These are phyloP conservation scores for Halichoerus grypus DNA, from an alignment of 2,113 vertebrate species.

Conservation along the genomic window DNA sequence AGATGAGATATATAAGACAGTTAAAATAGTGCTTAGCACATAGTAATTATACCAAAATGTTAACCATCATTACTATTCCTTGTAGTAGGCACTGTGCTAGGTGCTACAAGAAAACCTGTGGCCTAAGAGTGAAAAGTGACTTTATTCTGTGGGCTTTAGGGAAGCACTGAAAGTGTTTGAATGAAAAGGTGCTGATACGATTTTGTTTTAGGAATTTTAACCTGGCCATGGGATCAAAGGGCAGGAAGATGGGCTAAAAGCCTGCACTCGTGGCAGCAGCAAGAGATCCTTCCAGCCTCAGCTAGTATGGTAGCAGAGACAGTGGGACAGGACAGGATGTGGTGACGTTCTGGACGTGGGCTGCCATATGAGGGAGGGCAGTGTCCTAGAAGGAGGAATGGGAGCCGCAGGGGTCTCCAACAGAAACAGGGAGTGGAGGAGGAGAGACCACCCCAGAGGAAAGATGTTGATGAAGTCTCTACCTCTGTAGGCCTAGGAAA, in stretches of 20 bases:
- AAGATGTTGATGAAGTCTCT: neutral
- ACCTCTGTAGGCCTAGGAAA: neutral
- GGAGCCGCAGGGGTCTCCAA: neutral
- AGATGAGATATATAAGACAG: neutral
- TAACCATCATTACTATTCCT: neutral
- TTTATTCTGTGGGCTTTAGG: neutral
- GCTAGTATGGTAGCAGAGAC: fast-evolving
- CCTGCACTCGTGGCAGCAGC: fast-evolving
- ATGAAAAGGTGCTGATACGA: neutral
- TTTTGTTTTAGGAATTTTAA: neutral
- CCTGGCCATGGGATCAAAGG: neutral
- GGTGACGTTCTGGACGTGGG: neutral
- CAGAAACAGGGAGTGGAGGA: neutral
- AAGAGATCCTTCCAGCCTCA: neutral
- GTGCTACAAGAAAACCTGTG: too few species aligned
- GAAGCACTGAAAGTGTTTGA: neutral
- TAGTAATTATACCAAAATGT: neutral
- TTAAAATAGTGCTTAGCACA: neutral
- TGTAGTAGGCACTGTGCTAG: neutral
- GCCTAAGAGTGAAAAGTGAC: neutral
- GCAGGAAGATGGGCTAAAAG: neutral
- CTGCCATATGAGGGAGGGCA: fast-evolving
- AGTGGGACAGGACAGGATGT: fast-evolving
- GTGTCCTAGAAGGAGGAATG: neutral
- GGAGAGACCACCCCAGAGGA: neutral